phyloP scores from a whole-genome alignment of 2,797 vertebrate species.

The Chaunax sp. region DNA sequence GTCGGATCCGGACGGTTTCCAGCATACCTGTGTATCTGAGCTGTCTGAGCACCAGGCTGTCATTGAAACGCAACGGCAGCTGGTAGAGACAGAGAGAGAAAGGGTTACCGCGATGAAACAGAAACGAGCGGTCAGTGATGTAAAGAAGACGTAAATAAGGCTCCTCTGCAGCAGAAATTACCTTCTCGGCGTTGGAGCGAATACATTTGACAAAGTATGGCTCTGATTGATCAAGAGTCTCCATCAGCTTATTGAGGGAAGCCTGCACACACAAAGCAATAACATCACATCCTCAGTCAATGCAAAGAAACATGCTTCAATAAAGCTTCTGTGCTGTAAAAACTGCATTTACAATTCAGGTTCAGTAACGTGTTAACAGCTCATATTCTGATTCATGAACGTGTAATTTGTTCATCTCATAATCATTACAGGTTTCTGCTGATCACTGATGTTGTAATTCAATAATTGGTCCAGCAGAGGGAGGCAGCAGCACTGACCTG shows the following conservation, averaged over 20 bases:
- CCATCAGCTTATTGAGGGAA: conserved; percentile 96
- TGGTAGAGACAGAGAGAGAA: conserved; percentile 55
- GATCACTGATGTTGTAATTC: conserved; percentile 34
- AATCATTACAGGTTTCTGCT: too few species aligned
- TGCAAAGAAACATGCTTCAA: neutral
- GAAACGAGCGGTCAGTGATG: neutral
- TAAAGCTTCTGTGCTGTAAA: neutral
- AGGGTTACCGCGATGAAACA: neutral
- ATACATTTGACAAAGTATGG: conserved; percentile 98
- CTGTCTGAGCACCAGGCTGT: conserved; percentile 93
- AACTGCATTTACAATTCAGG: neutral
- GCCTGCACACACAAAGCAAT: conserved; percentile 80
- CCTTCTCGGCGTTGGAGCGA: conserved; percentile 97
- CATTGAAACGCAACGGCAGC: conserved; percentile 93
- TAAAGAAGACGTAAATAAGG: neutral
- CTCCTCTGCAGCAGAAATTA: conserved; percentile 51
- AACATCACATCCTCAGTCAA: neutral
- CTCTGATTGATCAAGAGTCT: conserved; percentile 95
- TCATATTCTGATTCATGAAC: neutral
- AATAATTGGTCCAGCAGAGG: conserved; percentile 34
- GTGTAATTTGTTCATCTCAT: too few species aligned
- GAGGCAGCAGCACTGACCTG: conserved; percentile 83
- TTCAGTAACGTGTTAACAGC: neutral
- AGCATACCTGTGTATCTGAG: conserved; percentile 97
- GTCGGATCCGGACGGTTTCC: conserved; percentile 95